Conservation (phyloP, 2,888 invertebrate genomes). For the Shargacucullia verbasci region DNA sequence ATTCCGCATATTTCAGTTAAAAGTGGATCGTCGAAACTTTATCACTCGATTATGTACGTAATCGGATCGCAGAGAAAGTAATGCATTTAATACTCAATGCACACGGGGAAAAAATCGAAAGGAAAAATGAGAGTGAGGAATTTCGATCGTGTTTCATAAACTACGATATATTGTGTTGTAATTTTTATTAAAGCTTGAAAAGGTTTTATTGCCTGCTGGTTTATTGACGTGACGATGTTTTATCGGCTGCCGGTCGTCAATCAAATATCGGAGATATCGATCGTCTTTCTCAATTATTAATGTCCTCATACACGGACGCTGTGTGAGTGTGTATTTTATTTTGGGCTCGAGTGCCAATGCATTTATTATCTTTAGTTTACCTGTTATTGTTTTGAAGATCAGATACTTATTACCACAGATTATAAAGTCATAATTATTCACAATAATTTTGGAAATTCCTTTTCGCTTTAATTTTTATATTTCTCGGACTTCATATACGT, state of each 20-base stretch:
- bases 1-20: conserved; percentile 65
- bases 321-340: conserved; percentile 26
- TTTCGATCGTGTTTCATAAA: conserved; percentile 79
- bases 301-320: conserved; percentile 45
- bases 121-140: conserved; percentile 82
- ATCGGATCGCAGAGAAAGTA: conserved; percentile 85
- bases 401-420: not conserved
- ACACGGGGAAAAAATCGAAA: conserved; percentile 76
- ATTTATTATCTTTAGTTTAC: not conserved
- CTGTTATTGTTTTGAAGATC: no score
- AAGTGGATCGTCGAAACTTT: conserved; percentile 71
- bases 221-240: conserved; percentile 60
- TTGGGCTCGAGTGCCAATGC: conserved; percentile 3
- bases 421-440: no score
- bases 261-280: conserved; percentile 56
- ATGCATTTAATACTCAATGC: conserved; percentile 74
- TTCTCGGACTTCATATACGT: not conserved
- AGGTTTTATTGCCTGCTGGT: conserved; percentile 63
- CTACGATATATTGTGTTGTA: conserved; percentile 67
- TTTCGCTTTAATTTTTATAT: not conserved
- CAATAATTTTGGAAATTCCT: not conserved
- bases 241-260: conserved; percentile 57
- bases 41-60: conserved; percentile 72
- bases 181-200: conserved; percentile 71
- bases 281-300: conserved; percentile 57